Evolutionary conservation across 2,797 vertebrate genomes (phyloP).

Genomic region (Poecilia gillii): DNA sequence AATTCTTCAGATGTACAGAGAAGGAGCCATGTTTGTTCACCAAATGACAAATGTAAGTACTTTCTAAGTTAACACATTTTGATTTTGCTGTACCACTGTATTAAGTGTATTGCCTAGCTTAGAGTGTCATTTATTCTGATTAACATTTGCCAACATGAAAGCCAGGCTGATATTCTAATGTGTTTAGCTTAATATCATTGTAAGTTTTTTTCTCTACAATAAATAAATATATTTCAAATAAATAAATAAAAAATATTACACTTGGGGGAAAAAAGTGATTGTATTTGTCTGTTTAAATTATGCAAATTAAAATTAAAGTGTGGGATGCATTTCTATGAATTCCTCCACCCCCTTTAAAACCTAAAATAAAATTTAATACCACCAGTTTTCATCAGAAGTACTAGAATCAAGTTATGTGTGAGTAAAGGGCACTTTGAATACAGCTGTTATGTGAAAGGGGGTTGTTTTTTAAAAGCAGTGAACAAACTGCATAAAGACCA

Average conservation of each 20-base stretch:
- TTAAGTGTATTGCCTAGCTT: neutral
- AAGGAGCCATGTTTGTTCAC: neutral
- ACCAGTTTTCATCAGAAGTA: neutral
- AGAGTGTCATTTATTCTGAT: neutral
- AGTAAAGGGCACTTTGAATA: neutral
- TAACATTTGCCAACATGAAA: neutral
- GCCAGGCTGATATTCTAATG: neutral
- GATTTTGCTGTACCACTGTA: neutral
- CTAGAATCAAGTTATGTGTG: neutral
- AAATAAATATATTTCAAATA: neutral
- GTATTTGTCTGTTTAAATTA: neutral
- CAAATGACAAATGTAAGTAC: neutral
- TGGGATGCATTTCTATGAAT: neutral
- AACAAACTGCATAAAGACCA: neutral
- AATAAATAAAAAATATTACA: neutral
- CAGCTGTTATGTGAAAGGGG: neutral
- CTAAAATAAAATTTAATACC: neutral
- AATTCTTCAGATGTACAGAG: neutral
- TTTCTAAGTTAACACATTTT: neutral
- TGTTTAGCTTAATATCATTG: neutral
- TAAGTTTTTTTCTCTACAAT: neutral
- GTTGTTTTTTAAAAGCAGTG: neutral
- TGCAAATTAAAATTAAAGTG: neutral
- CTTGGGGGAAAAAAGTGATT: too few species aligned
- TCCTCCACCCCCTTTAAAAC: neutral